Base-by-base conservation (phyloP, 2,888 invertebrate genomes). In the Drosophila ezoana region DNA sequence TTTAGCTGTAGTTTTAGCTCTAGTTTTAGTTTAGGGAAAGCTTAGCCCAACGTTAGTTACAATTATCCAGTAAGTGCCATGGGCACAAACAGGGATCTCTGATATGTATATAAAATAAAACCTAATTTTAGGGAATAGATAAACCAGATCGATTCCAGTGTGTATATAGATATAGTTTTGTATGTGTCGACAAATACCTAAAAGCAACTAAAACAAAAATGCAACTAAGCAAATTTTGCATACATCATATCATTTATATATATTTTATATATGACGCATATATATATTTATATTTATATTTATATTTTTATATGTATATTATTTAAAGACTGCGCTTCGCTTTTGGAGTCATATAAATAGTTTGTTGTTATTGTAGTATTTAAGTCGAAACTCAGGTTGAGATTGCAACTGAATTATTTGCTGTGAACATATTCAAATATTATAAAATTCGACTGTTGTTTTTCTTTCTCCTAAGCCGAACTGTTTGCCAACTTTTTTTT, bases 371-470 rank as follows among this genome's bases (percentile, higher is more conserved):
- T 28, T 28, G 8, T 68, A 74, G 54, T 20, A 23, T 6, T 11
- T 76, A 72, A 69, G 44, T 49, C 54, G 47, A 43, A 61, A 78
- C 87, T 88, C 89, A 88, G 89, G 83, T 88, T 83, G 83, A 88
- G 87, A 87, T 75, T 87, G 87, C 79, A 86, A 74, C 68, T 86
- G 64, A 83, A 87, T 81, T 77, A 70, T 78, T 80, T 71, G 82
- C 87, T 87, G 82, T 85, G 69, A 82, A 76, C 63, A 70, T 81
- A 81, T 71, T 80, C 57, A 67, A 57, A 64, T 69, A 63, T 52
- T 63, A 14, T 28, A 9, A 63, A 62, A 65, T 62, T 76, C 38
- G 40, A 64, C 20, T 48, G 49, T 38, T 52, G 45, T 56, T 47
- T 45, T 52, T 43, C 23, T 41, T 44, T 47, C 3, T 32, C 10